These are phyloP conservation scores for Drosophila barbarae DNA, from an alignment of 2,888 invertebrate species.

Conservation along the genomic window DNA sequence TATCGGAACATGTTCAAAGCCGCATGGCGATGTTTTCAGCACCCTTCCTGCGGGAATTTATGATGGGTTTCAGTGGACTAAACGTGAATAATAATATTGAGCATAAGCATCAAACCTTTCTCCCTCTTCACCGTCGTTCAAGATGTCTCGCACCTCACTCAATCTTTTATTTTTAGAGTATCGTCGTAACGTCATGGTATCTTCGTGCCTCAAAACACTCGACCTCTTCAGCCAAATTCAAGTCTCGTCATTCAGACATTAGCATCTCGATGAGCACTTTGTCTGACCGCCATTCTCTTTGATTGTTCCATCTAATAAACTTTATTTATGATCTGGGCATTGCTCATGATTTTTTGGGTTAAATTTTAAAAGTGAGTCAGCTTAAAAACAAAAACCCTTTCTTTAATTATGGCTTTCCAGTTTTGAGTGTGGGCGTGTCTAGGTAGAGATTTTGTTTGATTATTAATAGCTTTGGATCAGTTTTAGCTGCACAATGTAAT, in stretches of 20 bases:
- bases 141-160: constrained; percentile 12
- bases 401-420: neutral
- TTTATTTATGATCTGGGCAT: constrained; percentile 23
- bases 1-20: constrained; percentile 20
- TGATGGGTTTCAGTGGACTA: neutral
- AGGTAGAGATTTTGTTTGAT: neutral
- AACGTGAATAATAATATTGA: constrained; percentile 1
- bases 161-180: constrained; percentile 23
- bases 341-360: neutral
- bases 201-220: constrained; percentile 31
- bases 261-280: constrained; percentile 24
- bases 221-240: constrained; percentile 29
- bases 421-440: constrained; percentile 25
- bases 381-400: constrained; percentile 3
- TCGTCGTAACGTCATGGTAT: constrained; percentile 12
- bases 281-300: constrained; percentile 28
- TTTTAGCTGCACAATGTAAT: constrained; percentile 1
- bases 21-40: constrained; percentile 1
- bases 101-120: constrained; percentile 13
- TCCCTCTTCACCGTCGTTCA: constrained; percentile 9
- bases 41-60: constrained; percentile 3
- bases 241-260: constrained; percentile 45
- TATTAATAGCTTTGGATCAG: constrained; percentile 17
- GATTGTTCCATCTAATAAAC: constrained; percentile 22
- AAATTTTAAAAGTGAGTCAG: constrained; percentile 3